Evolutionary conservation across 1,140 invertebrate genomes (phyloP).

Genomic region (Riptortus pedestris): DNA sequence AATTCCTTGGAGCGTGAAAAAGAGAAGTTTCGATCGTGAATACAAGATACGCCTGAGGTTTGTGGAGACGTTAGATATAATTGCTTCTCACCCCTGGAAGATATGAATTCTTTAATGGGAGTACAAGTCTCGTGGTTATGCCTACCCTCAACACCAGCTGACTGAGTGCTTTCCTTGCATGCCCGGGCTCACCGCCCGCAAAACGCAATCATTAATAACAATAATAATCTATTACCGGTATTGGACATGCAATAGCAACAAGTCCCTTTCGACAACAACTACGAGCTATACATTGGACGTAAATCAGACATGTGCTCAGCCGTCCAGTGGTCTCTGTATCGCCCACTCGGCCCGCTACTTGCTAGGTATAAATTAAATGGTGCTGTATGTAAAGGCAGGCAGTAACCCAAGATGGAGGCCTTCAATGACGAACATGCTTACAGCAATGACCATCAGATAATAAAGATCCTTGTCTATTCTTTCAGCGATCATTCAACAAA

Average conservation of each 20-base stretch:
- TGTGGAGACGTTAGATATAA: not conserved
- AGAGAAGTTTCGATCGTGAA: not conserved
- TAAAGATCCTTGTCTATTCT: too few species aligned
- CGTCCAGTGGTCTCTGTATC: too few species aligned
- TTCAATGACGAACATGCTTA: too few species aligned
- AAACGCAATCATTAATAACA: conserved; percentile 20
- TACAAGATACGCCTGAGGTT: not conserved
- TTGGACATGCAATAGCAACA: conserved; percentile 19
- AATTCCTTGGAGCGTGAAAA: not conserved
- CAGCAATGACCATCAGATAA: too few species aligned
- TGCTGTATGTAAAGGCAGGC: too few species aligned
- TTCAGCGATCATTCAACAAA: too few species aligned
- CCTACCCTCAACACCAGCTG: not conserved
- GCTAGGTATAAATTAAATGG: too few species aligned
- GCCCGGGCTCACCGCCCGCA: not conserved
- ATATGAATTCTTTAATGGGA: not conserved
- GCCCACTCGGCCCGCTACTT: too few species aligned
- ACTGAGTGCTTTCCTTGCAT: not conserved
- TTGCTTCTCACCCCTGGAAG: not conserved
- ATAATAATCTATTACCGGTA: conserved; percentile 20
- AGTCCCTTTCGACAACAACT: not conserved
- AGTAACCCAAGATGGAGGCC: too few species aligned
- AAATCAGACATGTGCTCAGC: too few species aligned
- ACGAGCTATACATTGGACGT: too few species aligned
- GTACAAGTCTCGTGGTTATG: too few species aligned